Percentiles rank a stretch among this genome's conserved stretches.
phyloP scores from a whole-genome alignment of 2,113 vertebrate genomes.

The Hiodon tergisus region DNA sequence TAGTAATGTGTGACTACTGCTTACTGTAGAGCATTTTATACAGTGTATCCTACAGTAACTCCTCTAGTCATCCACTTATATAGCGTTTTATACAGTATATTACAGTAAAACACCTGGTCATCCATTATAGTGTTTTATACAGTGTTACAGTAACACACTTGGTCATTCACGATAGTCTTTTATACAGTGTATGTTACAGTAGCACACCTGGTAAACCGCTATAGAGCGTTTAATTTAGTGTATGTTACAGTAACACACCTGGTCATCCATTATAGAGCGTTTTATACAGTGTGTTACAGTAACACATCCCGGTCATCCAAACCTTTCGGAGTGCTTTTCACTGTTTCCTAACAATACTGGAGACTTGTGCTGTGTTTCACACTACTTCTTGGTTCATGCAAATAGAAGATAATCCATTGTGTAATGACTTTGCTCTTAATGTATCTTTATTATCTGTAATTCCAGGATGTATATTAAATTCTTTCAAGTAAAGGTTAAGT shows the following conservation, averaged over 20 bases:
- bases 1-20: slow-evolving; percentile 58
- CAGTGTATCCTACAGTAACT: slow-evolving; percentile 54
- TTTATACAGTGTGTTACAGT: slow-evolving; percentile 57
- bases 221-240: slow-evolving; percentile 25
- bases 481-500: slow-evolving; percentile 72
- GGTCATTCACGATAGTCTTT: slow-evolving; percentile 40
- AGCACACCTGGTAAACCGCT: slow-evolving; percentile 46
- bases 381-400: slow-evolving; percentile 55
- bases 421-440: slow-evolving; percentile 69
- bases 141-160: slow-evolving; percentile 56
- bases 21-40: slow-evolving; percentile 46
- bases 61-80: slow-evolving; percentile 39
- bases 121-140: slow-evolving; percentile 45
- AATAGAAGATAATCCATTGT: slow-evolving; percentile 63
- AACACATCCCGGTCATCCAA: slow-evolving; percentile 47
- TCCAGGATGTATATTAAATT: slow-evolving; percentile 75
- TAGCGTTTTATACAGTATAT: slow-evolving; percentile 48
- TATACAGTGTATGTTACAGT: slow-evolving; percentile 56
- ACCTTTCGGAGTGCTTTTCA: slow-evolving; percentile 60
- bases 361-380: slow-evolving; percentile 51
- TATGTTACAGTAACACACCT: slow-evolving; percentile 52
- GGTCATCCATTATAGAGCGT: slow-evolving; percentile 39
- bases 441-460: slow-evolving; percentile 74
- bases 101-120: slow-evolving; percentile 55
- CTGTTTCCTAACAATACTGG: slow-evolving; percentile 61